Conservation (phyloP, 2,113 vertebrate genomes). For the Illadopsis cleaveri region DNA sequence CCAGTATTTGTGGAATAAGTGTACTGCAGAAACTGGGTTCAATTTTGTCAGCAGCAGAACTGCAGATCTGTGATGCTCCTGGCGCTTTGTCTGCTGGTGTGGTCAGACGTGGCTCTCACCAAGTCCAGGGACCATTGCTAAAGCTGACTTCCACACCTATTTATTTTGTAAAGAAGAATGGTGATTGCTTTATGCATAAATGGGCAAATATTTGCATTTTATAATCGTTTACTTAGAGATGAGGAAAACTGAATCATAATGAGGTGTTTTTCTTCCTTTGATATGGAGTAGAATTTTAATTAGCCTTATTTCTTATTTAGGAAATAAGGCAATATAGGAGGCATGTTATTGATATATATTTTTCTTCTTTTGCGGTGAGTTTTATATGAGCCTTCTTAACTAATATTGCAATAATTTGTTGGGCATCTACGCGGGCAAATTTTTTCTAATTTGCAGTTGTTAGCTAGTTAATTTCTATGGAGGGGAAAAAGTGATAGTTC, state of each 20-base stretch:
- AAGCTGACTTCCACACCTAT: neutral
- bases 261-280: neutral
- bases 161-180: neutral
- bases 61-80: neutral
- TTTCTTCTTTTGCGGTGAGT: neutral
- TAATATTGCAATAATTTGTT: neutral
- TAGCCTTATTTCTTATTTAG: neutral
- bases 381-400: neutral
- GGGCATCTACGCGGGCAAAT: neutral
- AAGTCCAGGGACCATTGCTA: neutral
- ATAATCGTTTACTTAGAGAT: neutral
- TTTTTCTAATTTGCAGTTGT: neutral
- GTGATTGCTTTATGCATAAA: neutral
- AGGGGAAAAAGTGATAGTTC: neutral
- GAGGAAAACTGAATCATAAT: neutral
- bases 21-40: neutral
- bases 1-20: neutral
- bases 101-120: neutral
- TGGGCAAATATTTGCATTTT: conserved; percentile 39
- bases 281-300: conserved; percentile 20
- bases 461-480: neutral
- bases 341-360: neutral
- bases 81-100: neutral
- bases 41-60: neutral
- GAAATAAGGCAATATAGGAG: neutral